Base-by-base conservation (phyloP, 2,797 vertebrate genomes). In the Nyctalus aviator region DNA sequence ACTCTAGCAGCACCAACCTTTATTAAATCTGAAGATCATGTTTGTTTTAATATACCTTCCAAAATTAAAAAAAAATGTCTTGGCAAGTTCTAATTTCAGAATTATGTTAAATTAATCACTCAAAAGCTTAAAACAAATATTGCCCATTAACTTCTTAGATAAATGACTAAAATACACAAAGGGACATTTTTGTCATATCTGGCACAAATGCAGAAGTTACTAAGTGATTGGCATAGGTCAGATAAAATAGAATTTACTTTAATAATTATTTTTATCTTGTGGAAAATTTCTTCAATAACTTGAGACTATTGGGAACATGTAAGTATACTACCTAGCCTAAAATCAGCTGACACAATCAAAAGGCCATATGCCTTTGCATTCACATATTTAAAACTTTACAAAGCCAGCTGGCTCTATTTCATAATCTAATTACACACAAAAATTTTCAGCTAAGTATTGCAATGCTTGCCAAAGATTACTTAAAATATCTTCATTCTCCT, bases 401-500 rank as follows among this genome's bases (percentile, higher is more conserved):
- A 95, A 96, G 69, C 84, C 35, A 94, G 1, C 79, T 95, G 83
- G 89, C 9, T 57, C 92, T 92, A 95, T 46, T 96, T 97, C 81
- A 46, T 84, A 30, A 82, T 76, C 88, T 73, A 95, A 97, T 76
- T 89, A 10, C 25, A 88, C 72, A 57, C 90, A 90, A 94, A 85
- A 20, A 81, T 66, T 53, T 96, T 37, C 77, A 87, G n/a, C 78
- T 90, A 84, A 94, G 84, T 88, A 90, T 62, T 77, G 30, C 68
- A 92, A 62, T 32, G 64, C 41, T 94, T 94, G 88, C 84, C 84
- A 93, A 95, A 95, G 93, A 48, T 84, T 66, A 48, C 75, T 92
- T 90, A 76, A 87, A 93, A 73, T 82, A 77, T 82, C 73, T 83
- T 93, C 35, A 50, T 83, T 48, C 53, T 68, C 37, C 69, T 85